These are phyloP conservation scores for Zapornia atra DNA, from an alignment of 2,113 vertebrate genomes.

Conservation along the genomic window DNA sequence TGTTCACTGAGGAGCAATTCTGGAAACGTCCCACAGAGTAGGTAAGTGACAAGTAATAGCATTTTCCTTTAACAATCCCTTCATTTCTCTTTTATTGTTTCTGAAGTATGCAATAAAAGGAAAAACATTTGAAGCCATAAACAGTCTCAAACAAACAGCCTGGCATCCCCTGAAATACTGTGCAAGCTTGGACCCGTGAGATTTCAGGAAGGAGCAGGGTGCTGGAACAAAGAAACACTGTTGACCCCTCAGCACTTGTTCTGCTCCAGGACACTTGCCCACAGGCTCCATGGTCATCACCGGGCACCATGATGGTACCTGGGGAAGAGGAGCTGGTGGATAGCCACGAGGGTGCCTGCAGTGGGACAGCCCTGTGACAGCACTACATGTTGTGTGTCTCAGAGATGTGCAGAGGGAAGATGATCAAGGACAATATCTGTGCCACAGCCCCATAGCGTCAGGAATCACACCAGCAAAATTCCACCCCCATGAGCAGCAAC, in stretches of 20 bases:
- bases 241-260: not conserved
- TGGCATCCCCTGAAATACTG: not conserved
- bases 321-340: not conserved
- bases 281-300: not conserved
- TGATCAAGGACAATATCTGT: not conserved
- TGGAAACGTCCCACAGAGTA: not conserved
- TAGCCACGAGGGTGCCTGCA: not conserved
- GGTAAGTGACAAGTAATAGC: not conserved
- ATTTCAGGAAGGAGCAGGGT: not conserved
- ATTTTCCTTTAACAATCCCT: not conserved
- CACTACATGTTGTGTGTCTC: accelerated
- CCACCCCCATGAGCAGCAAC: not conserved
- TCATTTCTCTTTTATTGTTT: constrained; percentile 20
- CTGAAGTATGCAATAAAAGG: constrained; percentile 12
- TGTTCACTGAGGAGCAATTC: not conserved
- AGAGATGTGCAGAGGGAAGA: not conserved
- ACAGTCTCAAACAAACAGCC: not conserved
- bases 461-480: not conserved
- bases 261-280: not conserved
- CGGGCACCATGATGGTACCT: accelerated
- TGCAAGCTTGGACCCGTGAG: not conserved
- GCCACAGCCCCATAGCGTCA: not conserved
- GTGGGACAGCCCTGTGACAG: not conserved
- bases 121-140: not conserved
- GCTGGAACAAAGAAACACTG: not conserved